Base-by-base conservation (phyloP, 2,888 invertebrate species). In the Tethea ocularis region DNA sequence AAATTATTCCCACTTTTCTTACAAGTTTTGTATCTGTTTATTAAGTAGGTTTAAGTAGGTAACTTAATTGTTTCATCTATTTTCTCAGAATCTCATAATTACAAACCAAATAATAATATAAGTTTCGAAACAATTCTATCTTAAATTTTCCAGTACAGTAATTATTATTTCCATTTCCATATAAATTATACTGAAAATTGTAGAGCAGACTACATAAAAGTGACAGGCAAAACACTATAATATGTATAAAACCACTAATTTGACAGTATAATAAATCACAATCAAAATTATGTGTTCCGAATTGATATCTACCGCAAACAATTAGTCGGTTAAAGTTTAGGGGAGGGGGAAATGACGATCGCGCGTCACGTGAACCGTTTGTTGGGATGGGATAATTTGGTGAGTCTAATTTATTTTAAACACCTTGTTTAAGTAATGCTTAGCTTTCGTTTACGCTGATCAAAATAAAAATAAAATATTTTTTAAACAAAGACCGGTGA, bases 251-350 rank as follows among this genome's bases (percentile, higher is more conserved):
- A 38, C 38, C 38, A 38, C 46, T 46, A 46, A 46, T 46, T 46
- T 46, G 46, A 46, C 46, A 20, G 46, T 2, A 46, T n/a, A 46
- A 46, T 46, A 46, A 46, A 46, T 46, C 46, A 46, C 46, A 10
- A 46, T n/a, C n/a, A 41, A 41, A 41, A 17, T 41, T n/a, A 41
- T 46, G 46, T 46, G 46, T 46, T 46, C 46, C 46, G n/a, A 46
- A 46, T 46, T 46, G 46, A 46, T 46, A 46, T 46, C 20, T 17
- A 46, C 46, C 46, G 20, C 20, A 46, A 41, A 46, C 46, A 46
- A 46, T 46, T 46, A 46, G 46, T 46, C 20, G 10, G 46, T 17
- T 46, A 46, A 46, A 46, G 46, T 46, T 46, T 46, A 46, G 46
- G 46, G 46, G 46, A 10, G 46, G 15, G 10, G 20, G 20, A 17